Conservation (phyloP, 2,797 vertebrate species). For the Momotus momota region DNA sequence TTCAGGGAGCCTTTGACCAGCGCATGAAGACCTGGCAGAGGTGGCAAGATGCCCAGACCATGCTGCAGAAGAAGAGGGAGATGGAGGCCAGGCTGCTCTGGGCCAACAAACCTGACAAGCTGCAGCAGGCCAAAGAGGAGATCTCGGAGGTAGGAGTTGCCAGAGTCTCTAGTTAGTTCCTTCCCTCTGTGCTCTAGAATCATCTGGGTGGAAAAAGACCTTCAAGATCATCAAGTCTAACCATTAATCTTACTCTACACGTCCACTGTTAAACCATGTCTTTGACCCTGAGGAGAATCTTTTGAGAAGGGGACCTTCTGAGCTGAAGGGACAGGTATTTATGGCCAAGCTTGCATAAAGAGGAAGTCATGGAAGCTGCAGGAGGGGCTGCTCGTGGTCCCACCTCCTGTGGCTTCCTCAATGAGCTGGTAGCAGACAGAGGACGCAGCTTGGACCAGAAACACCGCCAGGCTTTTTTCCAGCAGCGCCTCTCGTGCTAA, state of each 20-base stretch:
- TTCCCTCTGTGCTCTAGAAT: fast-evolving
- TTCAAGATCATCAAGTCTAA: no score
- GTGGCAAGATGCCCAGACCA: conserved; percentile 94
- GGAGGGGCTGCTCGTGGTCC: background rate
- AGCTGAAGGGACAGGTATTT: background rate
- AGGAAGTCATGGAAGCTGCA: background rate
- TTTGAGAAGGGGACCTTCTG: background rate
- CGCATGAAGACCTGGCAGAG: conserved; percentile 97
- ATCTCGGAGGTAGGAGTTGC: conserved; percentile 85
- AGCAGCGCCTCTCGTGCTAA: fast-evolving
- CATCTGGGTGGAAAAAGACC: no score
- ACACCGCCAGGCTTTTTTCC: fast-evolving
- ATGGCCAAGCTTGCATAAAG: background rate
- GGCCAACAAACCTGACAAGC: conserved; percentile 98
- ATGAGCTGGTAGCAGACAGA: background rate
- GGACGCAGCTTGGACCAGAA: background rate
- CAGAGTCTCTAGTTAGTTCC: background rate
- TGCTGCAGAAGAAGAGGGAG: conserved; percentile 96
- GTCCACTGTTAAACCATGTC: no score
- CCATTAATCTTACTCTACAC: no score
- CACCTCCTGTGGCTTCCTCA: fast-evolving
- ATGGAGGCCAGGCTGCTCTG: conserved; percentile 93
- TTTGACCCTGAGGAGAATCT: background rate
- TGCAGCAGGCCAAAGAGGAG: conserved; percentile 97
- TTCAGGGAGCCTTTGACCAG: conserved; percentile 94